Evolutionary conservation across 2,113 vertebrate species (phyloP).

Genomic region (Lepisosteus oculatus): DNA sequence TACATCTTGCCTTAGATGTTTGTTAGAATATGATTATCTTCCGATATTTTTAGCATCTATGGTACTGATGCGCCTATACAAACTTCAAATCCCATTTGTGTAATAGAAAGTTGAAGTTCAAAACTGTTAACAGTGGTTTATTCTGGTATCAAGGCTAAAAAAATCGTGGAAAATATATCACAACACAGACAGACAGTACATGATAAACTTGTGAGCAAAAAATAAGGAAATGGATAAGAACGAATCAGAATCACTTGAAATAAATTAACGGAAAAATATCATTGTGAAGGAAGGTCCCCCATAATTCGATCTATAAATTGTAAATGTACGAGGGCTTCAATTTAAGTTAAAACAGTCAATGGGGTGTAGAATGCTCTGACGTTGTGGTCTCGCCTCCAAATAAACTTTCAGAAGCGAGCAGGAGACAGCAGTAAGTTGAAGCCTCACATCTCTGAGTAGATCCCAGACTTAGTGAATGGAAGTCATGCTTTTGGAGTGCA

Average conservation of each 20-base stretch:
- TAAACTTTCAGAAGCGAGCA: slow-evolving; percentile 60
- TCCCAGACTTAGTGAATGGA: slow-evolving; percentile 50
- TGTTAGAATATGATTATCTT: slow-evolving; percentile 4
- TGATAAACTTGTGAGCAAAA: no score
- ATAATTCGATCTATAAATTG: not conserved
- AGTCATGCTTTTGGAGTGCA: slow-evolving; percentile 16
- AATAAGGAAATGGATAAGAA: no score
- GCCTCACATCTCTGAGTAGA: no score
- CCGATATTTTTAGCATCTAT: not conserved
- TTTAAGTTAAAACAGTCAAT: slow-evolving; percentile 16
- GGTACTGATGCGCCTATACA: not conserved
- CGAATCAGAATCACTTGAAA: not conserved
- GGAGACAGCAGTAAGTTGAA: slow-evolving; percentile 49
- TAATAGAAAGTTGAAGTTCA: no score
- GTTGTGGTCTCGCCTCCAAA: slow-evolving; percentile 68
- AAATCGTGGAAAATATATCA: no score
- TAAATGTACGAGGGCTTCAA: not conserved
- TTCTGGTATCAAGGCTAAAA: no score
- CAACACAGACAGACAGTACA: no score
- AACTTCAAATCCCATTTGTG: no score
- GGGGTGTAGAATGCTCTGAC: slow-evolving; percentile 40
- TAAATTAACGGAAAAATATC: not conserved
- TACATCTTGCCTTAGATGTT: not conserved
- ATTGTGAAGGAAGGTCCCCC: no score
- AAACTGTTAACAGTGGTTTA: no score